phyloP scores from a whole-genome alignment of 1,140 invertebrate genomes.

The Drosophila pseudoananassae region DNA sequence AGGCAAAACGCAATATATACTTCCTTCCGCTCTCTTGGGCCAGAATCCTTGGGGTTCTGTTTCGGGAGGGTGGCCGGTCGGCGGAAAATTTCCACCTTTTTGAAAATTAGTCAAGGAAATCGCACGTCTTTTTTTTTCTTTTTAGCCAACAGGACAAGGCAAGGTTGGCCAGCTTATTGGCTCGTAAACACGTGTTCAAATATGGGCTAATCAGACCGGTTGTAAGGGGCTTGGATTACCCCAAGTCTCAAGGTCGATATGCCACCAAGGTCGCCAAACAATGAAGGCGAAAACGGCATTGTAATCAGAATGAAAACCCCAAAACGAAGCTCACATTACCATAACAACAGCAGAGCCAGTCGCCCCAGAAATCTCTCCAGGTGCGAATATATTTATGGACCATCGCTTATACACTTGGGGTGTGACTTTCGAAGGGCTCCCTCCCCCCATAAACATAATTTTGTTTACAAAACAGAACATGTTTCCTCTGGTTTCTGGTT shows the following conservation, averaged over 20 bases:
- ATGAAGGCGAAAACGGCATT: constrained; percentile 48
- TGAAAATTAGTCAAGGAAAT: constrained; percentile 23
- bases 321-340: constrained; percentile 61
- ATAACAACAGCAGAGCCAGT: constrained; percentile 24
- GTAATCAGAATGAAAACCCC: constrained; percentile 50
- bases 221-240: constrained; percentile 24
- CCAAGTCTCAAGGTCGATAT: constrained; percentile 31
- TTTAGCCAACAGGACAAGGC: constrained; percentile 31
- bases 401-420: constrained; percentile 17
- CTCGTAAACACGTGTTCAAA: constrained; percentile 4
- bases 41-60: constrained; percentile 15
- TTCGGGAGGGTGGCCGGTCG: constrained; percentile 15
- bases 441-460: constrained; percentile 27
- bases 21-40: constrained; percentile 29
- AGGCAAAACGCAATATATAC: constrained; percentile 46
- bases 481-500: neutral
- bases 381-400: constrained; percentile 30
- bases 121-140: neutral
- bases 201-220: constrained; percentile 27
- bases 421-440: constrained; percentile 20
- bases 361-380: constrained; percentile 10
- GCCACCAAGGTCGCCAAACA: constrained; percentile 34
- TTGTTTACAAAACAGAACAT: constrained; percentile 1
- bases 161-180: constrained; percentile 18
- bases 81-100: constrained; percentile 21